Conservation (phyloP, 1,140 invertebrate species). For the Cyphomyrmex costatus region DNA sequence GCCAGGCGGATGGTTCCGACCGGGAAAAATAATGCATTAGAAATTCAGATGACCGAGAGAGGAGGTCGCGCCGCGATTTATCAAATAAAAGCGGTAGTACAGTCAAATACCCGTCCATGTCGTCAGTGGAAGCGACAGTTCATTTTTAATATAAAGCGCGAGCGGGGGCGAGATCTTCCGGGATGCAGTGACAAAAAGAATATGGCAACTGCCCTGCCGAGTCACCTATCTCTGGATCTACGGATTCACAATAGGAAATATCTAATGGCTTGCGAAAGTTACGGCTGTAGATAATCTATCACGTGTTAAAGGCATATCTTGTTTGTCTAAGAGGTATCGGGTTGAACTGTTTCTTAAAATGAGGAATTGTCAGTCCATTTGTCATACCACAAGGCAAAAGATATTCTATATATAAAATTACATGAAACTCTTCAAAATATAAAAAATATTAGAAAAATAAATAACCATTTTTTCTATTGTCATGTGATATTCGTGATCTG, state of each 20-base stretch:
- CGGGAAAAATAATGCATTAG: slow-evolving; percentile 83
- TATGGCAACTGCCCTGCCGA: slow-evolving; percentile 58
- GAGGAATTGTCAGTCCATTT: background rate
- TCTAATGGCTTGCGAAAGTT: slow-evolving; percentile 72
- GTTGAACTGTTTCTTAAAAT: background rate
- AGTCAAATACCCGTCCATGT: slow-evolving; percentile 84
- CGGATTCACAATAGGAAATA: slow-evolving; percentile 65
- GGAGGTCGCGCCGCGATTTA: slow-evolving; percentile 82
- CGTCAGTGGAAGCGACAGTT: slow-evolving; percentile 84
- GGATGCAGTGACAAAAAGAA: slow-evolving; percentile 79
- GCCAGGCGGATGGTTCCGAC: slow-evolving; percentile 72
- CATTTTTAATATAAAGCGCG: slow-evolving; percentile 84
- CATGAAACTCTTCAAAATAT: background rate
- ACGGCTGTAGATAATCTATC: slow-evolving; percentile 77
- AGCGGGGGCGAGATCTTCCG: slow-evolving; percentile 58
- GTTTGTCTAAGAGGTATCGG: slow-evolving; percentile 28
- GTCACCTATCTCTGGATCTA: slow-evolving; percentile 61
- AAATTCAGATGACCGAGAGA: slow-evolving; percentile 85
- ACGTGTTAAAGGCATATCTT: slow-evolving; percentile 11
- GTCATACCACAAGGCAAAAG: background rate
- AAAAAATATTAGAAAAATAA: slow-evolving; percentile 39
- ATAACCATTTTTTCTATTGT: slow-evolving; percentile 70
- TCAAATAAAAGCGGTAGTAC: slow-evolving; percentile 84
- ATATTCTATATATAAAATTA: background rate
- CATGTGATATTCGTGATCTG: slow-evolving; percentile 71